Evolutionary conservation across 2,888 invertebrate genomes (phyloP), one percentile per base, ranked within the genome.

Genomic region (Pyrgus malvae): DNA sequence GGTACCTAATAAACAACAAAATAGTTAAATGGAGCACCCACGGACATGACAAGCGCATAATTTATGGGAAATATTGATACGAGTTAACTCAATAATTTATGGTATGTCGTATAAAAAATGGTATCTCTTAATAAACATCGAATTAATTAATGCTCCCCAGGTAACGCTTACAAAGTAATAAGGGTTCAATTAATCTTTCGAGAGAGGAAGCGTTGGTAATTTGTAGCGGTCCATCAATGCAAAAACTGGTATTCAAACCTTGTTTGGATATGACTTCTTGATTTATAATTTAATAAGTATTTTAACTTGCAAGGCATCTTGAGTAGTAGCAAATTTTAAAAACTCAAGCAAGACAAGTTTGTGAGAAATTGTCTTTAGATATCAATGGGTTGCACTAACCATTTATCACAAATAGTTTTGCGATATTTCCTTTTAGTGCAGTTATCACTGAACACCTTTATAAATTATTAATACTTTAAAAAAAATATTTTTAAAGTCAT

Each of bases 191-290:
- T 38, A 38, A 40, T 33, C 46, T 37, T 17, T 19, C 25, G 12
- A 41, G 25, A 31, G 38, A 37, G 37, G 29, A 12, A 33, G 40
- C 19, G 48, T 12, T 14, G 21, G 23, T 46, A 33, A 33, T 42
- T 55, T 55, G 33, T 48, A 48, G 16, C 38, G 7, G 38, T 48
- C 29, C 14, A 14, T 21, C n/a, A 12, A 35, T 16, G 25, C 19
- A 35, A 45, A 45, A 45, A 19, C 38, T 23, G 25, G 29, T 3
- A 31, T 14, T 38, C n/a, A 9, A 19, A 6, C 23, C 23, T 23
- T 6, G 23, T 23, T n/a, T n/a, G n/a, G n/a, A n/a, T n/a, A n/a
- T n/a, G n/a, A n/a, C n/a, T n/a, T n/a, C n/a, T n/a, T n/a, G n/a
- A n/a, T n/a, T n/a, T n/a, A n/a, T n/a, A n/a, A n/a, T n/a, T n/a